Evolutionary conservation across 2,797 vertebrate genomes (phyloP).

Genomic region (Nyctalus aviator): DNA sequence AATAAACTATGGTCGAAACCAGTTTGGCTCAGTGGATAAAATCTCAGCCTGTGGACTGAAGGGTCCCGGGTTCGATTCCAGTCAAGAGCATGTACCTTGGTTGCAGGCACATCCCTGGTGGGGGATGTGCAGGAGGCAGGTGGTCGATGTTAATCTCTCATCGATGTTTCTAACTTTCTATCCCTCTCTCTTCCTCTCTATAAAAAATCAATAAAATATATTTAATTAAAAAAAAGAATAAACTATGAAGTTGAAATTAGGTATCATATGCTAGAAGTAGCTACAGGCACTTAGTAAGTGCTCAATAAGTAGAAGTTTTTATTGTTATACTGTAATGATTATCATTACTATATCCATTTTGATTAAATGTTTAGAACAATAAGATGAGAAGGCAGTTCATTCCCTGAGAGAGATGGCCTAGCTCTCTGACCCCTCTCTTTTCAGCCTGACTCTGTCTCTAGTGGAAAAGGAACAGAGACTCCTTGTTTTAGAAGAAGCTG

Average conservation of each 20-base stretch:
- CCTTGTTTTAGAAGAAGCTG: slow-evolving; percentile 84
- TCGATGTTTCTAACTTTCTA: too few species aligned
- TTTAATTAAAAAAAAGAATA: neutral
- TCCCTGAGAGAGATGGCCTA: neutral
- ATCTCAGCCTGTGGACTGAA: too few species aligned
- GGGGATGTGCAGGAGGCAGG: too few species aligned
- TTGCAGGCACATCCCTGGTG: too few species aligned
- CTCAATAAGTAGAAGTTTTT: neutral
- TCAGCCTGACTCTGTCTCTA: slow-evolving; percentile 83
- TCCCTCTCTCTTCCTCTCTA: too few species aligned
- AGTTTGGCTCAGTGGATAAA: too few species aligned
- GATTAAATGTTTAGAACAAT: neutral
- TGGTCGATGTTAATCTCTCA: too few species aligned
- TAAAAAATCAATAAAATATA: too few species aligned
- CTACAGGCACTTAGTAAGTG: neutral
- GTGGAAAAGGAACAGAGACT: slow-evolving; percentile 85
- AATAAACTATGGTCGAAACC: neutral
- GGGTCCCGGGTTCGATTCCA: too few species aligned
- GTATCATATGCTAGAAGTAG: neutral
- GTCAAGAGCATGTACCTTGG: too few species aligned
- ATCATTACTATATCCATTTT: neutral
- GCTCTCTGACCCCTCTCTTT: slow-evolving; percentile 26
- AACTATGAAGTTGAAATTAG: slow-evolving; percentile 1
- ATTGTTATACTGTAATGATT: neutral
- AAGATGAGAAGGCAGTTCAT: neutral